phyloP scores from a whole-genome alignment of 2,888 invertebrate species.

The Conus canariensis region DNA sequence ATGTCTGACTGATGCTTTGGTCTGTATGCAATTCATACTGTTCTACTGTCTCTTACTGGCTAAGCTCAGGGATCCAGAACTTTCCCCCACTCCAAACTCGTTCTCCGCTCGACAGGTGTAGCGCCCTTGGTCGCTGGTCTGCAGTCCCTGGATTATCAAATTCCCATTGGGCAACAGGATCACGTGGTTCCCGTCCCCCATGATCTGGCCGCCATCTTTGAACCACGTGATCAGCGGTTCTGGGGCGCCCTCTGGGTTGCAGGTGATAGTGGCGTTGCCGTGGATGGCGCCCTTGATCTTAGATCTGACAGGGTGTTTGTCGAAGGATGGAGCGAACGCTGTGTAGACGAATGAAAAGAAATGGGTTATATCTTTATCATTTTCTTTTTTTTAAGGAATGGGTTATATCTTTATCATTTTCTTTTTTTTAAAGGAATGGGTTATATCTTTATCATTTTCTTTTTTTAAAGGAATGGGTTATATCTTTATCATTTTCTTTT shows the following conservation, averaged over 20 bases:
- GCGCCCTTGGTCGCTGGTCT: constrained; percentile 56
- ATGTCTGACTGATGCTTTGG: no score
- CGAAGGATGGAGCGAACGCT: constrained; percentile 89
- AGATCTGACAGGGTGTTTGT: constrained; percentile 91
- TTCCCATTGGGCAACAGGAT: constrained; percentile 91
- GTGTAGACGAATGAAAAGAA: constrained; percentile 26
- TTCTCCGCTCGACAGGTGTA: constrained; percentile 70
- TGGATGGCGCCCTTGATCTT: constrained; percentile 91
- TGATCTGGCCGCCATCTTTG: constrained; percentile 85
- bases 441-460: neutral
- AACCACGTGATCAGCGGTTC: constrained; percentile 89
- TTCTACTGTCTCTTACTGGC: constrained; percentile 53
- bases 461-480: neutral
- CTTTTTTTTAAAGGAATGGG: neutral
- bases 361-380: neutral
- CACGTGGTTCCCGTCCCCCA: constrained; percentile 49
- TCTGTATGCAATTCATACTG: no score
- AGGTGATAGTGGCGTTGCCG: constrained; percentile 92
- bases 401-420: neutral
- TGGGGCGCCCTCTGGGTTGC: constrained; percentile 96
- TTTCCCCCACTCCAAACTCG: constrained; percentile 57
- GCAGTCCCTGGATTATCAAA: constrained; percentile 85
- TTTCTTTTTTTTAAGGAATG: neutral
- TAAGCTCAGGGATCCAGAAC: constrained; percentile 57
- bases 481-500: neutral